Conservation (phyloP, 2,797 vertebrate genomes). For the Spinibarbus caldwelli region DNA sequence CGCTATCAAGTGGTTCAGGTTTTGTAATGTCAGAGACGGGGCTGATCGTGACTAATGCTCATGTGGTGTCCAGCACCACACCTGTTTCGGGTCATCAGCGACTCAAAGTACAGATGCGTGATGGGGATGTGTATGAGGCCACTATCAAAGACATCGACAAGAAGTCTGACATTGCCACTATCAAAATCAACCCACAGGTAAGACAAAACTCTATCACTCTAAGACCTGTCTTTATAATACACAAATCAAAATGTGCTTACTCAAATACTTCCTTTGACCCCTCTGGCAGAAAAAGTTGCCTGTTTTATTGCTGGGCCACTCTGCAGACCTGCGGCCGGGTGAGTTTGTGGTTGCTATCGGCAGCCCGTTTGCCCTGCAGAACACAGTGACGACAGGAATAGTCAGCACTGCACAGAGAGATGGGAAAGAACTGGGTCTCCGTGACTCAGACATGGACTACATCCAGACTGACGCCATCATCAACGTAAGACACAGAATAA, state of each 20-base stretch:
- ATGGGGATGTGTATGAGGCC: constrained; percentile 87
- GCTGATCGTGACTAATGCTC: constrained; percentile 93
- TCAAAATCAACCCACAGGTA: constrained; percentile 89
- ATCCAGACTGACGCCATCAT: constrained; percentile 95
- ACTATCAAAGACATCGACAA: constrained; percentile 92
- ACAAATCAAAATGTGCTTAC: background rate
- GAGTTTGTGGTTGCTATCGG: constrained; percentile 96
- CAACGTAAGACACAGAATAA: constrained; percentile 81
- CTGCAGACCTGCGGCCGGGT: constrained; percentile 90
- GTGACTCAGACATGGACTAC: constrained; percentile 95
- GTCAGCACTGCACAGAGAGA: constrained; percentile 94
- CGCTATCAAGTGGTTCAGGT: constrained; percentile 91
- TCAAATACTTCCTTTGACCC: background rate
- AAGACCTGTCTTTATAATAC: background rate
- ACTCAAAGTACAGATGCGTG: constrained; percentile 91
- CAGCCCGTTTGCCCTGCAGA: constrained; percentile 94
- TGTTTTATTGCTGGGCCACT: constrained; percentile 84
- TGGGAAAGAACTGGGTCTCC: constrained; percentile 89
- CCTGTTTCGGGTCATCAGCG: constrained; percentile 85
- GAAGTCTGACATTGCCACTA: constrained; percentile 94
- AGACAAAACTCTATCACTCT: background rate
- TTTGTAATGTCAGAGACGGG: constrained; percentile 92
- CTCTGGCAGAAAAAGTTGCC: constrained; percentile 82
- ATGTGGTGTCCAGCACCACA: constrained; percentile 86
- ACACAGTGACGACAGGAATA: constrained; percentile 94